phyloP scores from a whole-genome alignment of 2,797 vertebrate species.

The Acomys russatus region DNA sequence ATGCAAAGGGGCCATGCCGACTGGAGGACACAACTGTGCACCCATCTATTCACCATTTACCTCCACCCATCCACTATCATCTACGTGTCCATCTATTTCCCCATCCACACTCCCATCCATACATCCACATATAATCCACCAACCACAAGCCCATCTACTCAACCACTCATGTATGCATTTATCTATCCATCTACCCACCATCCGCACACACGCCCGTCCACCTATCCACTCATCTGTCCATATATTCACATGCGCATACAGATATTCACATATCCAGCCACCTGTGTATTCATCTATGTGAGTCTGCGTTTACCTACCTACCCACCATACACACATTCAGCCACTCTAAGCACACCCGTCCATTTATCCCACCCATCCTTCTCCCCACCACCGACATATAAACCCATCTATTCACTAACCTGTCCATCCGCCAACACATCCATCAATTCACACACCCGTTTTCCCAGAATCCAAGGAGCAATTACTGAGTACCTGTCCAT shows the following conservation, averaged over 20 bases:
- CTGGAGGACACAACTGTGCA: neutral
- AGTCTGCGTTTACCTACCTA: neutral
- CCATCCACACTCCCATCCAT: no score
- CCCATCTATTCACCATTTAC: neutral
- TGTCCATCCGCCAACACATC: neutral
- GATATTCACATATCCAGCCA: neutral
- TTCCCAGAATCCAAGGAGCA: neutral
- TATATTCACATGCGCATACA: neutral
- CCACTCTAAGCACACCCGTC: neutral
- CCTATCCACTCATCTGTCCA: neutral
- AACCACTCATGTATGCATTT: neutral
- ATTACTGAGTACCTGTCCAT: neutral
- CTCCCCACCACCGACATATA: neutral
- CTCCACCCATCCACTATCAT: no score
- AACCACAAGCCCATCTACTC: neutral
- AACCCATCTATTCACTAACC: neutral
- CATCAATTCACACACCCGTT: neutral
- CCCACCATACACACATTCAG: no score
- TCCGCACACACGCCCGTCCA: neutral
- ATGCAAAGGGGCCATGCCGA: neutral
- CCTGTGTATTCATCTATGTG: no score
- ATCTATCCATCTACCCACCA: neutral
- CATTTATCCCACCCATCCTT: neutral
- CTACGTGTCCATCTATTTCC: neutral
- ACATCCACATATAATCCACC: no score